Conservation (phyloP, 2,888 invertebrate species). For the Litoditis marina region DNA sequence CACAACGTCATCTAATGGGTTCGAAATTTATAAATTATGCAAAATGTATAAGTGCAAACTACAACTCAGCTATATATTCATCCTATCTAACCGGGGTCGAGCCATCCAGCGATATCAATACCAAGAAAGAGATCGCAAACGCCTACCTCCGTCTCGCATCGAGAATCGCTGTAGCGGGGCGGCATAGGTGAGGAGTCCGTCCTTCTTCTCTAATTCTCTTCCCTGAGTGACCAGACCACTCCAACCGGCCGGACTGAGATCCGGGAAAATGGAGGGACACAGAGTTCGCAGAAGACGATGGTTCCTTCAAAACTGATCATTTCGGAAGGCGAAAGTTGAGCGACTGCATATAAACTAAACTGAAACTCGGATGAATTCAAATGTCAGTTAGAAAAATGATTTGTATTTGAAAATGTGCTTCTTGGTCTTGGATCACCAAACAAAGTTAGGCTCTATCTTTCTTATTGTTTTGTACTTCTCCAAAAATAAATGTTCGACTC, state of each 20-base stretch:
- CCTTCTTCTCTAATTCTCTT: constrained; percentile 18
- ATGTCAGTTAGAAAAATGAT: no score
- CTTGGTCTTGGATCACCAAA: no score
- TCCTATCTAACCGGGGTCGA: no score
- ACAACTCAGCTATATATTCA: no score
- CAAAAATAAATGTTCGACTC: no score
- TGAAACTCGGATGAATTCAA: background rate
- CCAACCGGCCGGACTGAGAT: constrained; percentile 40
- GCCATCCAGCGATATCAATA: background rate
- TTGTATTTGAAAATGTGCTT: no score
- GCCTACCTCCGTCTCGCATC: constrained; percentile 29
- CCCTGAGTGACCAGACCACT: constrained; percentile 36
- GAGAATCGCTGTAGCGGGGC: constrained; percentile 44
- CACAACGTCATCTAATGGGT: no score
- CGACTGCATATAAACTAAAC: background rate
- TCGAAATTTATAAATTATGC: no score
- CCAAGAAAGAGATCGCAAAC: background rate
- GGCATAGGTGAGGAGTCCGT: constrained; percentile 9
- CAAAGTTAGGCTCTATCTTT: no score
- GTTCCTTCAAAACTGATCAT: constrained; percentile 6
- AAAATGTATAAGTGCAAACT: no score
- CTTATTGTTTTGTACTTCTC: no score
- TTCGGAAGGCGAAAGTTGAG: background rate
- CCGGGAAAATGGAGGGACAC: constrained; percentile 47
- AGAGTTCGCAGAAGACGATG: constrained; percentile 35